A percentile compares a stretch with the other conserved stretches of the same genome.
These are phyloP conservation scores for Spermophilus dauricus DNA, from an alignment of 2,113 vertebrate species.

Conservation along the genomic window DNA sequence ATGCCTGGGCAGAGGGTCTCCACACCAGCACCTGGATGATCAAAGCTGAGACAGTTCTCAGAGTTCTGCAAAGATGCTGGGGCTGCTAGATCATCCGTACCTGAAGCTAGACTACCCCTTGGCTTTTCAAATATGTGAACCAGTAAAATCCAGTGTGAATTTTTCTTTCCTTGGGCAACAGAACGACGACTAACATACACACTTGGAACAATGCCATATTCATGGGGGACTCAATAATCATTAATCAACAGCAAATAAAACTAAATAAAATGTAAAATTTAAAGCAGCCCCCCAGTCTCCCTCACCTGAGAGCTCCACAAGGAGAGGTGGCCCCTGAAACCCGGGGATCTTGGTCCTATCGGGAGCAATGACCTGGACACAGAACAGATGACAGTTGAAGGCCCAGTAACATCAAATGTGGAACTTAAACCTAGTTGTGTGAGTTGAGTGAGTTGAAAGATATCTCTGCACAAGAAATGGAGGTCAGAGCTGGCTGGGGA, in stretches of 20 bases:
- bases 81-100: background rate
- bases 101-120: background rate
- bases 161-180: background rate
- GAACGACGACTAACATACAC: background rate
- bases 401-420: background rate
- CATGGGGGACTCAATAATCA: background rate
- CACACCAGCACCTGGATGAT: background rate
- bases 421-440: background rate
- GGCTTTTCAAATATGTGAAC: background rate
- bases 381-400: background rate
- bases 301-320: background rate
- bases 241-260: background rate
- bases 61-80: background rate
- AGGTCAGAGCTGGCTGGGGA: background rate
- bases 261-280: background rate
- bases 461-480: background rate
- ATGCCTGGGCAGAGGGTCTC: background rate
- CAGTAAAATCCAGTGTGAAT: background rate
- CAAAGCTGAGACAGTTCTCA: background rate
- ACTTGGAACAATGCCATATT: background rate
- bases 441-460: background rate
- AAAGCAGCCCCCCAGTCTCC: background rate
- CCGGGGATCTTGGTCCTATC: background rate
- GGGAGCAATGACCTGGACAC: background rate
- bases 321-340: fast-evolving